Evolutionary conservation across 2,888 invertebrate genomes (phyloP).

Genomic region (Crepidodera aurea): DNA sequence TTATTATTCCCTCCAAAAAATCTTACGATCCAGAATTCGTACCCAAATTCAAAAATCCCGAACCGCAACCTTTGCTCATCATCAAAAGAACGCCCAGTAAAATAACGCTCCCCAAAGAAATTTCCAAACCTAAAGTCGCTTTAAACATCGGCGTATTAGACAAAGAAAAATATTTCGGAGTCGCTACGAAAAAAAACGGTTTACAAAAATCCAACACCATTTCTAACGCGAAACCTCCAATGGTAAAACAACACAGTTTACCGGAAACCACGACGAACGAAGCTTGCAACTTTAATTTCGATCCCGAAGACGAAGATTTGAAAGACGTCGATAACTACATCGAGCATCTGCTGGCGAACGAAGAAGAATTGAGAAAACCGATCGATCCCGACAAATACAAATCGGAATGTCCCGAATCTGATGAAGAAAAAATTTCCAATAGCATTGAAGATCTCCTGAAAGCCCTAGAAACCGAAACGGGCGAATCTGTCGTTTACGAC

Average conservation of each 20-base stretch:
- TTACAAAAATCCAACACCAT: not conserved
- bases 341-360: conserved; percentile 57
- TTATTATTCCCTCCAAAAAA: conserved; percentile 53
- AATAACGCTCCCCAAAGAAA: conserved; percentile 58
- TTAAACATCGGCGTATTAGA: conserved; percentile 54
- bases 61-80: conserved; percentile 57
- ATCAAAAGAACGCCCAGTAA: conserved; percentile 61
- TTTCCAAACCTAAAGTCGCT: conserved; percentile 59
- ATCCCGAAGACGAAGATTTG: conserved; percentile 58
- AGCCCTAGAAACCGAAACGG: conserved; percentile 58
- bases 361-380: conserved; percentile 59
- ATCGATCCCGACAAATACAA: conserved; percentile 51
- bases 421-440: conserved; percentile 52
- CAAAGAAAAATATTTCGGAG: conserved; percentile 60
- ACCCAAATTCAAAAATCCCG: conserved; percentile 52
- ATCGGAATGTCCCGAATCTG: conserved; percentile 36
- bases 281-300: conserved; percentile 57
- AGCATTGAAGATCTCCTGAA: conserved; percentile 61
- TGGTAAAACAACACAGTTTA: conserved; percentile 53
- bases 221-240: conserved; percentile 12
- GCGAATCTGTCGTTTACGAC: conserved; percentile 31
- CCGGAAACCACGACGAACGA: conserved; percentile 49
- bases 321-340: conserved; percentile 59
- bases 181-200: conserved; percentile 30
- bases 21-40: conserved; percentile 57